Evolutionary conservation across 2,113 vertebrate species (phyloP).

Genomic region (Fulica atra): DNA sequence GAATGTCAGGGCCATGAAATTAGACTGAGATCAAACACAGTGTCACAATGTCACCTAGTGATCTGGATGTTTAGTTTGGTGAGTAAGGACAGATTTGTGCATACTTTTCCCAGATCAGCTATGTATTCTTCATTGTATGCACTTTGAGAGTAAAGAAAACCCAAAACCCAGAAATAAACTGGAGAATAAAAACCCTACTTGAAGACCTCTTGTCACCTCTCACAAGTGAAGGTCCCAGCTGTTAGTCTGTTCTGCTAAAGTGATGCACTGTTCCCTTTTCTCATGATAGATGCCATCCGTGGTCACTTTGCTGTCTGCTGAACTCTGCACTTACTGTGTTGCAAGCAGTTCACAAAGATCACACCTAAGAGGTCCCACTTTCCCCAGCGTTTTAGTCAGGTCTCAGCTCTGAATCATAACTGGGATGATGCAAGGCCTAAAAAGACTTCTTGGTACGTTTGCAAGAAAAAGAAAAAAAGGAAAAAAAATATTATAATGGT

Average conservation of each 20-base stretch:
- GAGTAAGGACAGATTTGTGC: neutral
- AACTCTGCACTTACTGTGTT: neutral
- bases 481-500: no score
- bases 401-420: neutral
- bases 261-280: neutral
- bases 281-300: neutral
- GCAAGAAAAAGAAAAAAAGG: rapidly evolving
- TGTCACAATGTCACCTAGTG: neutral
- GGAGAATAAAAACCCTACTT: neutral
- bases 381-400: neutral
- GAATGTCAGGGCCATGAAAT: neutral
- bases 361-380: neutral
- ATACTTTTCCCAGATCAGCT: neutral
- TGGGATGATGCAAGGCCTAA: neutral
- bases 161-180: neutral
- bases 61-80: neutral
- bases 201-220: neutral
- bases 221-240: neutral
- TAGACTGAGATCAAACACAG: neutral
- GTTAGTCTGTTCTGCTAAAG: neutral
- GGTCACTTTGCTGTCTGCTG: neutral
- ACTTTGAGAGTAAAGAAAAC: neutral
- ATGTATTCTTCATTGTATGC: neutral
- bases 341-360: neutral
- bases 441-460: neutral